Evolutionary conservation across 1,140 invertebrate genomes (phyloP), one percentile per base, ranked within the genome.

Genomic region (Drosophila oshimai): DNA sequence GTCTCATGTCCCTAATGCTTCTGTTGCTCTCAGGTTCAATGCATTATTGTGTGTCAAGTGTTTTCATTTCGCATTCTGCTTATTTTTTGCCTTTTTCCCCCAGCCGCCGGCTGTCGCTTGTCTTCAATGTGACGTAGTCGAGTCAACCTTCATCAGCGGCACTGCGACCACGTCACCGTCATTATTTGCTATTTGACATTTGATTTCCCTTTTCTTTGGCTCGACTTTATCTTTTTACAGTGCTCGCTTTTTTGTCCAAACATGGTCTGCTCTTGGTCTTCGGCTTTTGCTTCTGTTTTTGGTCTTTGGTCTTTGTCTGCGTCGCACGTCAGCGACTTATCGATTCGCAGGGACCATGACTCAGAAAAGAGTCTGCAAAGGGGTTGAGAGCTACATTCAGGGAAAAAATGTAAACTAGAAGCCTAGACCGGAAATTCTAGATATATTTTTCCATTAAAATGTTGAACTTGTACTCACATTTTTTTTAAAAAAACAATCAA

Each of bases 161-260:
- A 67, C 22, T 17, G 31, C 44, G 29, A 54, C 77, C 73, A 81
- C 77, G 78, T 84, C 78, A 84, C 73, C 74, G 60, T 84, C 74
- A 62, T 64, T 55, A 58, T 84, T 79, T 78, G 79, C 69, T 70
- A 78, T 86, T 84, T 83, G 79, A 83, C 79, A 83, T 83, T 83
- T 83, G 80, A 83, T 86, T 83, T 81, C 68, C 55, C 53, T 68
- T 80, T 47, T 28, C 46, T 62, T 73, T 49, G 1, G 22, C 29
- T 57, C 22, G 26, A 18, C 39, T 37, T 29, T 24, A 28, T 20
- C 3, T 28, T 50, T 36, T 46, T 42, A 36, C 31, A 33, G 26
- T 45, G 45, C 57, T 65, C 47, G 49, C 49, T 61, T 74, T 51
- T 68, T 57, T 68, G 60, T 50, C 72, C 60, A 62, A 50, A 71